These are phyloP conservation scores for Drosophila eohydei DNA, from an alignment of 2,888 invertebrate genomes.

Conservation along the genomic window DNA sequence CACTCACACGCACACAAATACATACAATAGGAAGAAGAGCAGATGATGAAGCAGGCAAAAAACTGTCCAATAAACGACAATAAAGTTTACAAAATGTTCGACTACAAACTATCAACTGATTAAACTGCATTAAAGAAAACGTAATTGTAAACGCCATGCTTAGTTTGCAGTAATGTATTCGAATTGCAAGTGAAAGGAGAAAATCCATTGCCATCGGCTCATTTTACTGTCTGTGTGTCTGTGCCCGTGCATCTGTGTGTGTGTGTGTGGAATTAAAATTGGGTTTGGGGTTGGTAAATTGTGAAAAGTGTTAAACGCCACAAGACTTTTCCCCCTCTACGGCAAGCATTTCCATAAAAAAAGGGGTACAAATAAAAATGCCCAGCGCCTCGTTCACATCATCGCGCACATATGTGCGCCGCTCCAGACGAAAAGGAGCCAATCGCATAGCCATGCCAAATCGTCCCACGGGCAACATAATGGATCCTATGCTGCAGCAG, in stretches of 20 bases:
- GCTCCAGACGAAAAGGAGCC: conserved; percentile 96
- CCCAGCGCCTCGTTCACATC: conserved; percentile 98
- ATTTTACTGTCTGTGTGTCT: conserved; percentile 34
- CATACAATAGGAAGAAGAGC: conserved; percentile 74
- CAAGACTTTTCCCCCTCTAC: conserved; percentile 23
- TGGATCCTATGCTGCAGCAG: conserved; percentile 90
- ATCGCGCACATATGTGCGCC: conserved; percentile 95
- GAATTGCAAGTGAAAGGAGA: conserved; percentile 63
- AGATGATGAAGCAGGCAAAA: conserved; percentile 60
- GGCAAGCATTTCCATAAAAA: neutral
- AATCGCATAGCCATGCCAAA: conserved; percentile 88
- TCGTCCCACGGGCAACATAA: conserved; percentile 84
- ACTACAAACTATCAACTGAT: conserved; percentile 14
- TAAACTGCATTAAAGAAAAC: conserved; percentile 27
- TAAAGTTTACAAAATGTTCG: conserved; percentile 52
- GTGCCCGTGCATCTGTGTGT: conserved; percentile 35
- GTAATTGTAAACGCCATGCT: conserved; percentile 27
- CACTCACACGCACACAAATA: conserved; percentile 58
- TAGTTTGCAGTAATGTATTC: conserved; percentile 30
- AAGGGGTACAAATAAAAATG: conserved; percentile 85
- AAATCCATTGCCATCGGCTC: conserved; percentile 40
- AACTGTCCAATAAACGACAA: conserved; percentile 49
- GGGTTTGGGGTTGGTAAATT: conserved; percentile 74
- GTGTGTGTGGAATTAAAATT: conserved; percentile 52
- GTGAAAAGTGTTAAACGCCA: conserved; percentile 65